Conservation (phyloP, 2,113 vertebrate genomes). For the Takifugu bimaculatus region DNA sequence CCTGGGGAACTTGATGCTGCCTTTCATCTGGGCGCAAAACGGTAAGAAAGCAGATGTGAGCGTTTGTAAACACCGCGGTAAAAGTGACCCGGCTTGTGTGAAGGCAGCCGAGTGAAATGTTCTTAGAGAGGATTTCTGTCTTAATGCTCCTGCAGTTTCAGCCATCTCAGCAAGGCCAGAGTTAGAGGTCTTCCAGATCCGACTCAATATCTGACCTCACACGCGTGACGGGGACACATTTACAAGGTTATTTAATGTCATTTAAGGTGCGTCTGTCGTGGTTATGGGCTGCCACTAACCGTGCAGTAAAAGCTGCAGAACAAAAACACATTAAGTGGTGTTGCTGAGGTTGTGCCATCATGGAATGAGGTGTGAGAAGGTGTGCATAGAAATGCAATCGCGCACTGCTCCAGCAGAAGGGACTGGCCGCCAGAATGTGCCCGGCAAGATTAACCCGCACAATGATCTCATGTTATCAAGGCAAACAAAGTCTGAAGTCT, state of each 20-base stretch:
- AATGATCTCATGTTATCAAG: conserved; percentile 16
- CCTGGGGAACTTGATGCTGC: conserved; percentile 68
- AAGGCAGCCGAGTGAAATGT: conserved; percentile 21
- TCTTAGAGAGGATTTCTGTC: conserved; percentile 32
- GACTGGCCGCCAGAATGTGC: conserved; percentile 15
- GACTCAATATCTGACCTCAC: conserved; percentile 2
- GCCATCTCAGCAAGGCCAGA: conserved; percentile 37
- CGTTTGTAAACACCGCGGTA: conserved; percentile 19
- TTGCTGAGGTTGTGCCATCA: not conserved
- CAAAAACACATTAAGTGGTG: too few relatives aligned
- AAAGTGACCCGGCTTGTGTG: conserved; percentile 47
- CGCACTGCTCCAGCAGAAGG: conserved; percentile 4
- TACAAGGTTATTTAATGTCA: conserved; percentile 23
- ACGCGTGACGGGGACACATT: not conserved
- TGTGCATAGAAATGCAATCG: conserved; percentile 2
- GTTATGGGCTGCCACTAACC: not conserved
- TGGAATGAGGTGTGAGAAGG: conserved; percentile 7
- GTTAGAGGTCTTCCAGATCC: not conserved
- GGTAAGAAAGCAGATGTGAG: conserved; percentile 68
- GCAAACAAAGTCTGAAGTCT: conserved; percentile 15
- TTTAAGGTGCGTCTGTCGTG: not conserved
- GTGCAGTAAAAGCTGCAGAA: too few relatives aligned
- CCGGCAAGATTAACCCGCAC: conserved; percentile 35
- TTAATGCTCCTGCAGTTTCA: conserved; percentile 30
- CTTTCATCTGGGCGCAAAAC: conserved; percentile 69